Percentiles rank a stretch among this genome's conserved stretches.
These are phyloP conservation scores for Parauchenoglanis ngamensis DNA, from an alignment of 2,797 vertebrate species.

Conservation along the genomic window DNA sequence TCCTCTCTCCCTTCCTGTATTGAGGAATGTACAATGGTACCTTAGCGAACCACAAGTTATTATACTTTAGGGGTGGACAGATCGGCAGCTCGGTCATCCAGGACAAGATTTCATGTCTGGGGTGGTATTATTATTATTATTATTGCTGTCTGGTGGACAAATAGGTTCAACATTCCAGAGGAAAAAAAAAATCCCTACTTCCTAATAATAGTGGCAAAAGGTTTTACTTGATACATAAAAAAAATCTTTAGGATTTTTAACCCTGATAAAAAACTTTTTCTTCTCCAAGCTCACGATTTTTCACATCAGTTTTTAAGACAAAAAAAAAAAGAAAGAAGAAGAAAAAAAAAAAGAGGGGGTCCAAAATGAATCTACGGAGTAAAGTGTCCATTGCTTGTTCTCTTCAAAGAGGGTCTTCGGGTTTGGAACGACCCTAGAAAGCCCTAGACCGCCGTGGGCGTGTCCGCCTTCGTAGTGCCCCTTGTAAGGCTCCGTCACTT, in stretches of 20 bases:
- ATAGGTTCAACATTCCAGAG: background rate
- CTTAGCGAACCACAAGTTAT: background rate
- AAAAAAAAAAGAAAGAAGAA: too few species aligned
- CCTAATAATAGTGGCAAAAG: background rate
- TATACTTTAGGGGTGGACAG: background rate
- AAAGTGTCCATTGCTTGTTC: background rate
- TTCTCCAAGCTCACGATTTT: background rate
- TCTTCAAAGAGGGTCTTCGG: background rate
- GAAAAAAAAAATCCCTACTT: background rate
- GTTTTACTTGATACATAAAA: background rate
- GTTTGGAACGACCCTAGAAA: background rate
- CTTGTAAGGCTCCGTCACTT: background rate
- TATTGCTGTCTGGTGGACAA: background rate
- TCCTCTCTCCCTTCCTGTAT: background rate
- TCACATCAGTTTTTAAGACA: background rate
- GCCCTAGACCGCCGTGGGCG: background rate
- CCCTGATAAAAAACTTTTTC: too few species aligned
- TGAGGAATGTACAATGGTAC: background rate
- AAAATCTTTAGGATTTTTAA: too few species aligned
- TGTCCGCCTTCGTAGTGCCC: background rate
- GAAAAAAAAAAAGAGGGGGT: background rate
- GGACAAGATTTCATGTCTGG: background rate
- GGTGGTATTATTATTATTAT: background rate
- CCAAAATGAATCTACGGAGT: background rate
- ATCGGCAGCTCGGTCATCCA: background rate